A percentile compares a stretch with the other conserved stretches of the same genome.
These are phyloP conservation scores for Isaurus tuberculatus DNA, from an alignment of 92 coral and sea anemone species.

Conservation along the genomic window DNA sequence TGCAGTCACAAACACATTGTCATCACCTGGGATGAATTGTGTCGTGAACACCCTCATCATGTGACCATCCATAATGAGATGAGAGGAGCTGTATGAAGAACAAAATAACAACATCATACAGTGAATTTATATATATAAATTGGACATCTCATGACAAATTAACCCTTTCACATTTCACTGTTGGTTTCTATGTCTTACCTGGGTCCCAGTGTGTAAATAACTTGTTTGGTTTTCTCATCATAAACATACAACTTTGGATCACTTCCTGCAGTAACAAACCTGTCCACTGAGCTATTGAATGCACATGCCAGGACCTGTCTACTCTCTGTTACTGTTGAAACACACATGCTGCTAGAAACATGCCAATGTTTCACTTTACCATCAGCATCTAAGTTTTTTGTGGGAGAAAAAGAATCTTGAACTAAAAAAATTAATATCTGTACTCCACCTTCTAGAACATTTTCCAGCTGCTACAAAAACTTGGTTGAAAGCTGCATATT, in stretches of 20 bases:
- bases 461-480: too few species aligned
- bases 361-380: conserved; percentile 94
- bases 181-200: conserved; percentile 54
- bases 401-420: neutral
- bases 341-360: conserved; percentile 82
- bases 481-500: too few species aligned
- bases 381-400: conserved; percentile 82
- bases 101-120: too few species aligned
- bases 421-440: too few species aligned
- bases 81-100: conserved; percentile 79
- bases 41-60: conserved; percentile 93
- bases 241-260: conserved; percentile 83
- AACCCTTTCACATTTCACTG: too few species aligned
- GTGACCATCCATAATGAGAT: conserved; percentile 98
- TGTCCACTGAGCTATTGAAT: conserved; percentile 77
- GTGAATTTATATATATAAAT: too few species aligned
- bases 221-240: conserved; percentile 90
- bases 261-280: conserved; percentile 92
- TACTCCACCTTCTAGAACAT: too few species aligned
- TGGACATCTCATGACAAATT: too few species aligned
- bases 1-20: conserved; percentile 83
- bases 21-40: conserved; percentile 87
- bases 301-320: conserved; percentile 93
- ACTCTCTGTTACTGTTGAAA: conserved; percentile 73
- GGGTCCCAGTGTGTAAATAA: conserved; percentile 79